Evolutionary conservation across 2,113 vertebrate species (phyloP).

Genomic region (Isichthys henryi): DNA sequence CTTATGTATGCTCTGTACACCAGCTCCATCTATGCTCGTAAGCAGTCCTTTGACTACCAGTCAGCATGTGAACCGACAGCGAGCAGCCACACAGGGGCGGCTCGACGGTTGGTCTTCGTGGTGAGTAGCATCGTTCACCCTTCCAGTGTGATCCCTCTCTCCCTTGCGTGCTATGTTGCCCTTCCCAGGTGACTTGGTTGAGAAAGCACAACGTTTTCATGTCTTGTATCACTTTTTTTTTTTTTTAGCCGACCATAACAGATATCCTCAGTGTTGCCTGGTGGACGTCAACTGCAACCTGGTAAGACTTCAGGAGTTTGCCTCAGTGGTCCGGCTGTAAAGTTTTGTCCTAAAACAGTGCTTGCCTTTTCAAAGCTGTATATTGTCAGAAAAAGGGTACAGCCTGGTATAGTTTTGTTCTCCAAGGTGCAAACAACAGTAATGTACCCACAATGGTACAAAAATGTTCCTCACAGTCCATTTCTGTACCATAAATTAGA

Average conservation of each 20-base stretch:
- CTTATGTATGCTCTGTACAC: slow-evolving; percentile 94
- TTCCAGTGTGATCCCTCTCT: not conserved
- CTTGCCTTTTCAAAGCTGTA: not conserved
- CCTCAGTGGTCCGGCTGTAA: not conserved
- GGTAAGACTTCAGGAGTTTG: slow-evolving; percentile 62
- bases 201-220: not conserved
- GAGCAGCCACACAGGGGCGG: slow-evolving; percentile 80
- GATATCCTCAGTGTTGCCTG: slow-evolving; percentile 91
- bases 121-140: slow-evolving; percentile 52
- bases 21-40: slow-evolving; percentile 85
- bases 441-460: not conserved
- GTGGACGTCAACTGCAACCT: slow-evolving; percentile 92
- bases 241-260: slow-evolving; percentile 79
- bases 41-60: slow-evolving; percentile 90
- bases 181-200: not conserved
- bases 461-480: not conserved
- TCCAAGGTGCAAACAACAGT: not conserved
- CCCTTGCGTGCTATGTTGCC: not conserved
- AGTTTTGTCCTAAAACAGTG: not conserved
- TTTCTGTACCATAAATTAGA: not conserved
- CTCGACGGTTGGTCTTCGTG: slow-evolving; percentile 82
- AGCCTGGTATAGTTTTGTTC: not conserved
- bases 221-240: slow-evolving; percentile 10
- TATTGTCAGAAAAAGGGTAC: not conserved
- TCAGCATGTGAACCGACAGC: slow-evolving; percentile 78